A percentile compares a stretch with the other conserved stretches of the same genome.
Evolutionary conservation across 2,888 invertebrate genomes (phyloP).

Genomic region (Agrotis ipsilon): DNA sequence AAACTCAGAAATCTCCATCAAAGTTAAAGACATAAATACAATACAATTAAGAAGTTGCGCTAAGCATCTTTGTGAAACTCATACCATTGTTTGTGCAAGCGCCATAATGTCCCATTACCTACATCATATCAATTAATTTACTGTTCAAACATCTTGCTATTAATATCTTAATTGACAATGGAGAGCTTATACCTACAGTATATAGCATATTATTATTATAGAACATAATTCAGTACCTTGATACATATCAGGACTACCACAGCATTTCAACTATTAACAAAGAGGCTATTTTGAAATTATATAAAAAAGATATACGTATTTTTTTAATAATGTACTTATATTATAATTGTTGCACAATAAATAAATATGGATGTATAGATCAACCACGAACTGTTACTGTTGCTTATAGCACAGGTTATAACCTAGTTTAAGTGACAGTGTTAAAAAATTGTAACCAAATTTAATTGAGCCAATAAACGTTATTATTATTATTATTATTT

Average conservation of each 20-base stretch:
- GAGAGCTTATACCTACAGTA: conserved; percentile 12
- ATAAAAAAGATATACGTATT: no score
- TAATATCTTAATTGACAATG: conserved; percentile 48
- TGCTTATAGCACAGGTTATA: no score
- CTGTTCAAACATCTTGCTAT: conserved; percentile 36
- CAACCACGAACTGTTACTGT: no score
- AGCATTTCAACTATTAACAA: not conserved
- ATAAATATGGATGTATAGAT: no score
- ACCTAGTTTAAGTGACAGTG: no score
- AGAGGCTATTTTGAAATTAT: no score
- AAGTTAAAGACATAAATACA: not conserved
- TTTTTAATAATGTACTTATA: no score
- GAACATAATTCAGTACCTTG: not conserved
- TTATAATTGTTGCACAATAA: no score
- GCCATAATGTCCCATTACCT: conserved; percentile 16
- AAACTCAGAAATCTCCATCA: no score
- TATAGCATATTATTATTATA: not conserved
- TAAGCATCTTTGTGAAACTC: not conserved
- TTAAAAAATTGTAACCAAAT: no score
- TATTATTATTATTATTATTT: no score
- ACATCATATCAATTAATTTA: conserved; percentile 43
- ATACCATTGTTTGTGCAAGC: conserved; percentile 9
- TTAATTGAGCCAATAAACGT: no score
- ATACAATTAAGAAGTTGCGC: not conserved
- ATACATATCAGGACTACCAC: not conserved